phyloP scores from a whole-genome alignment of 2,113 vertebrate species.

The Diphyllodes magnificus region DNA sequence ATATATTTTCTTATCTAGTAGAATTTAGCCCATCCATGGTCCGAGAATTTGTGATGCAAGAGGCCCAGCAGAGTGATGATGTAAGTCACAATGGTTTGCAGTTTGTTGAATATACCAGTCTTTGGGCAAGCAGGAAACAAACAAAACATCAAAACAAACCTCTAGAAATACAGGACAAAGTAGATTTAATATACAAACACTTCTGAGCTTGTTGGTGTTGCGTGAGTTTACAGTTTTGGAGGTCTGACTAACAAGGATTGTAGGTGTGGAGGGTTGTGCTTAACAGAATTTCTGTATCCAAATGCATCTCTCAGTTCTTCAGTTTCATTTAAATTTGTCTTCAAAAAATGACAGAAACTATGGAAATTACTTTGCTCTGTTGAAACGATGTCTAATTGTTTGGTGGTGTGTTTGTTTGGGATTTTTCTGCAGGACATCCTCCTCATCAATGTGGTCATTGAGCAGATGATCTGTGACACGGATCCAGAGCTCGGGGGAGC shows the following conservation, averaged over 20 bases:
- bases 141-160: background rate
- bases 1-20: conserved; percentile 99
- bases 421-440: conserved; percentile 85
- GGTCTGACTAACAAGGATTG: background rate
- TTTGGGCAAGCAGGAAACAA: background rate
- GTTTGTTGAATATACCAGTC: background rate
- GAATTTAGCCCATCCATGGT: conserved; percentile 99
- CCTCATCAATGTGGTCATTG: conserved; percentile 98
- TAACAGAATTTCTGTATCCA: background rate
- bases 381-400: background rate
- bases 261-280: background rate
- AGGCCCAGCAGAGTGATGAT: conserved; percentile 95
- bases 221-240: fast-evolving
- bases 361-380: background rate
- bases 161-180: background rate
- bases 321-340: background rate
- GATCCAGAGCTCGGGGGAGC: conserved; percentile 96
- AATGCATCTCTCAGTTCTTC: background rate
- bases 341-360: background rate
- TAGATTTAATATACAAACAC: background rate
- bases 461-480: conserved; percentile 99
- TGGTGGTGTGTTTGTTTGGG: background rate
- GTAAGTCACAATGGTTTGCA: conserved; percentile 73
- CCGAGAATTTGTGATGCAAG: conserved; percentile 98
- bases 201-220: background rate